Conservation (phyloP, 1,140 invertebrate genomes). For the Ooceraea biroi region DNA sequence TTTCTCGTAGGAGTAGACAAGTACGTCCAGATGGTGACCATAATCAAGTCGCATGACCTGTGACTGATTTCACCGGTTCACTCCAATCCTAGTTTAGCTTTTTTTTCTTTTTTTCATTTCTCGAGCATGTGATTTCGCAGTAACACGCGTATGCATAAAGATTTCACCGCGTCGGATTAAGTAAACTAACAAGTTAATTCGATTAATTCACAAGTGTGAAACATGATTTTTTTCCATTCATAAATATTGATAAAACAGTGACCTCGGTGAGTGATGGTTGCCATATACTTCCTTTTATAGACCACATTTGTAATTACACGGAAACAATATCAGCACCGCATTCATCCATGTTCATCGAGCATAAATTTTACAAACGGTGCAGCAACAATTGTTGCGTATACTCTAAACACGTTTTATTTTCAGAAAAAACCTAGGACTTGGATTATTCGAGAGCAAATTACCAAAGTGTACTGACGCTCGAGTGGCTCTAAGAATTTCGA, state of each 20-base stretch:
- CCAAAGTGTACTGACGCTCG: no score
- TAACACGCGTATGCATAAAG: conserved; percentile 9
- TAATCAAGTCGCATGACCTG: conserved; percentile 1
- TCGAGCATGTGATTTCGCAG: neutral
- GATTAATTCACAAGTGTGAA: neutral
- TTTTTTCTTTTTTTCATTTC: conserved; percentile 4
- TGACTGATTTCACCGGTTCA: conserved; percentile 20
- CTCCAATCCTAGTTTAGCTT: conserved; percentile 1
- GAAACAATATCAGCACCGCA: neutral
- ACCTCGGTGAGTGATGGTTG: neutral
- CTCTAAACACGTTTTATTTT: neutral
- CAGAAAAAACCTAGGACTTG: no score
- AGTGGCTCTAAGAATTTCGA: no score
- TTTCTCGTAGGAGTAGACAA: conserved; percentile 12
- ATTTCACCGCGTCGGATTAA: no score
- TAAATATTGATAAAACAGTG: neutral
- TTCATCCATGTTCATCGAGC: neutral
- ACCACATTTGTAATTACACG: no score
- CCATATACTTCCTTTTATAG: neutral
- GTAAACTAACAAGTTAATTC: neutral
- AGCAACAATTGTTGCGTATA: neutral
- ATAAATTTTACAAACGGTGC: neutral
- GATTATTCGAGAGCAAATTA: no score
- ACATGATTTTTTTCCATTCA: neutral
- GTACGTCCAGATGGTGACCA: neutral